Evolutionary conservation across 1,140 invertebrate genomes (phyloP), one percentile per base, ranked within the genome.

Genomic region (Pissodes strobi): DNA sequence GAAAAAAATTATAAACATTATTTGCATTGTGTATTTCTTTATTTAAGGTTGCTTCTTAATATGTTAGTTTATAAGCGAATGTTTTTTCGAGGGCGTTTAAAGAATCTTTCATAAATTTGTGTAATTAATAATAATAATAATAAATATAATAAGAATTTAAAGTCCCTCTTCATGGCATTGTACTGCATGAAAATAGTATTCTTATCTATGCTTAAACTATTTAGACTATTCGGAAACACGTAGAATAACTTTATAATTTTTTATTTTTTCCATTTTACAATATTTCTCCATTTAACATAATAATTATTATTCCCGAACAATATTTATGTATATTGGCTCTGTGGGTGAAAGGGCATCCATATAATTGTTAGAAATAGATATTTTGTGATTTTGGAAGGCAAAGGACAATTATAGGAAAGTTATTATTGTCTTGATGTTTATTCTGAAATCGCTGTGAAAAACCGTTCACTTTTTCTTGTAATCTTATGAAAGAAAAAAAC

Each of bases 321-420:
- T 68, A 66, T 70, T 67, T 70, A 66, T 71, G 69, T 74, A 72
- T 74, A 74, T 72, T 72, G 70, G 73, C 73, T 73, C 71, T 74
- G 67, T 74, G 73, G 73, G 73, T 74, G 65, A 72, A 69, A 74
- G 71, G 73, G 73, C 73, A 74, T 73, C 71, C 69, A 17, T 72
- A 60, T 68, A 66, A 67, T 62, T 60, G 59, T 69, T 71, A 69
- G 68, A 71, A 69, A 65, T 71, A 71, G 70, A 67, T 15, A 58
- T 65, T 55, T 39, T 37, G 70, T 72, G 69, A 67, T 73, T 73
- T 71, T 71, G 66, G 71, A 70, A 68, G 61, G 68, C n/a, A n/a
- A n/a, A n/a, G n/a, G 18, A 10, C 15, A 27, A 38, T 65, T 27
- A 34, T 23, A 51, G 19, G n/a, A 57, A 45, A 45, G 55, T 45